These are phyloP conservation scores for Polydesmus complanatus DNA, from an alignment of 2,888 invertebrate species.

Conservation along the genomic window DNA sequence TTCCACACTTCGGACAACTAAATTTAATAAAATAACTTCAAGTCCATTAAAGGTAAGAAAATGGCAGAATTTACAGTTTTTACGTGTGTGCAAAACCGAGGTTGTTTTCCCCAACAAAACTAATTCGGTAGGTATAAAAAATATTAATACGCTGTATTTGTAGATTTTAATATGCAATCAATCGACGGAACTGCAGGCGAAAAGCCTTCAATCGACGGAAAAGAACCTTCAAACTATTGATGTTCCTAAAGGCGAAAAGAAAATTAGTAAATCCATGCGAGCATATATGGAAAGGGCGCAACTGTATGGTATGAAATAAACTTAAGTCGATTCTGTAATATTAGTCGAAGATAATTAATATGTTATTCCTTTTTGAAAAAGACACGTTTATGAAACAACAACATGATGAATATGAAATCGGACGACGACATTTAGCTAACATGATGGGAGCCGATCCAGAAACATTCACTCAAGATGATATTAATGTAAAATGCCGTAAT, in stretches of 20 bases:
- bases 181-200: too few relatives aligned
- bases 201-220: too few relatives aligned
- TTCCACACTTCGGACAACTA: too few relatives aligned
- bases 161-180: too few relatives aligned
- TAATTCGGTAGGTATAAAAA: too few relatives aligned
- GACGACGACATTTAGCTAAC: constrained; percentile 89
- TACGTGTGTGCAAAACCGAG: too few relatives aligned
- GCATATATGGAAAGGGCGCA: constrained; percentile 69
- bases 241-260: background rate
- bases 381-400: constrained; percentile 70
- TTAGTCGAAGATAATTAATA: background rate
- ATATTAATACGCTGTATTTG: too few relatives aligned
- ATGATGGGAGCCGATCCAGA: constrained; percentile 96
- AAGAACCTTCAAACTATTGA: too few relatives aligned
- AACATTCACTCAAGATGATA: constrained; percentile 69
- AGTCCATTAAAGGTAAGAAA: too few relatives aligned
- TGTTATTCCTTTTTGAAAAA: constrained; percentile 23
- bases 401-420: constrained; percentile 68
- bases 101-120: too few relatives aligned
- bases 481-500: constrained; percentile 47
- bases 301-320: constrained; percentile 46
- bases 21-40: too few relatives aligned
- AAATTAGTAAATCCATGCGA: constrained; percentile 67
- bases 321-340: background rate
- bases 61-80: too few relatives aligned